Evolutionary conservation across 2,888 invertebrate species (phyloP), one percentile per base, ranked within the genome.

Genomic region (Bugula neritina): DNA sequence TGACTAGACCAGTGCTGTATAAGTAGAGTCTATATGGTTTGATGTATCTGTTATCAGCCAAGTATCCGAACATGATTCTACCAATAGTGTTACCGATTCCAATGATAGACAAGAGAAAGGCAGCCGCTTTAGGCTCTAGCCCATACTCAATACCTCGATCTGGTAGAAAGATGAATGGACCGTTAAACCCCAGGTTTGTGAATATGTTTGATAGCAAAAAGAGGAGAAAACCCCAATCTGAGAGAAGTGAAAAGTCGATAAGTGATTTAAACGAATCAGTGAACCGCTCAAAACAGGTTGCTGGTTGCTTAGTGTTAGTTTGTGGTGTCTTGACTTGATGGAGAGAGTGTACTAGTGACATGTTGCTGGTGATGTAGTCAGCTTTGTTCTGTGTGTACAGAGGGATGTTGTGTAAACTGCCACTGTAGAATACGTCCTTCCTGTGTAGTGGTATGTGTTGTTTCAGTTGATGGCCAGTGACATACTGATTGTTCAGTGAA

Each of bases 71-170:
- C 29, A 90, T 84, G 23, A 98, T 89, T 86, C 98, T 90, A 69
- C 95, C 95, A 69, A 94, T 82, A 0, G 95, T 97, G 83, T 98
- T 98, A 0, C 93, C 89, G 63, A 96, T 89, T 31, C 98, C 98
- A 78, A 98, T 93, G 1, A 91, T 88, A 0, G 94, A 91, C 25
- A 98, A 88, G 73, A 97, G 86, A 81, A 89, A 89, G 21, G 90
- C 87, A 0, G 90, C 89, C 0, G 77, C 69, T 52, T 78, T 86
- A 83, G 0, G 76, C 71, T 69, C 75, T 55, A 76, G 79, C 55
- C 77, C 83, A 72, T 73, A 79, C 78, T 79, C 77, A 1, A 76
- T 73, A 0, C 92, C 93, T 76, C 93, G 77, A 75, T 85, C 85
- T 29, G 94, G 93, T 72, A 93, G 86, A 79, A 90, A 98, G 84